Base-by-base conservation (phyloP, 2,888 invertebrate genomes). In the Drosophila tanythrix region DNA sequence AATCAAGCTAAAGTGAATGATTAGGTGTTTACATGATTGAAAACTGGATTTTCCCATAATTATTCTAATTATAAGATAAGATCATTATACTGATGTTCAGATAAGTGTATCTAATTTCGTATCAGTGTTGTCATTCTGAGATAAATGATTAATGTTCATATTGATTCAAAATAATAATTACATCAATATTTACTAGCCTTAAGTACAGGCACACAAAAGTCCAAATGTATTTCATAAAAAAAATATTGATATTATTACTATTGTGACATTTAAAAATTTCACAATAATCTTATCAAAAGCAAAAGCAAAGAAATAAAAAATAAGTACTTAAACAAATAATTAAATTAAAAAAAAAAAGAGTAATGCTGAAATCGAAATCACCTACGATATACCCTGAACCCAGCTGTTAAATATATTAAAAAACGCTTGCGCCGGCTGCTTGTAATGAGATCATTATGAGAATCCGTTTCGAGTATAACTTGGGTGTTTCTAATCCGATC, bases 271-370 rank as follows among this genome's bases (percentile, higher is more conserved):
- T 0, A 8, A 27, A n/a, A n/a, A 13, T n/a, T 27, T 13, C n/a
- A 38, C 25, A 31, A 15, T 43, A 29, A 31, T 13, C 10, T 59
- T 15, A 48, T 25, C n/a, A 25, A 18, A 36, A 43, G 31, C 33
- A 56, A 36, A 15, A 3, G 29, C 6, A 15, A 38, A 29, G 1
- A 43, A 65, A 53, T 7, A 57, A 3, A 36, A 38, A 60, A 55
- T 31, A 31, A 62, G 38, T 10, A 33, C 18, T 48, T 59, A 35
- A 53, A 60, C 46, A 74, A 29, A 29, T n/a, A n/a, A 51, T 51
- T 27, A 56, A 52, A 27, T n/a, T n/a, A 35, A 40, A 48, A 52
- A 52, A 21, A 38, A 51, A 64, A 3, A 10, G 18, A 40, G 13
- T 21, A 13, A 46, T 21, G 21, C 46, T 46, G 7, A 46, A 3